phyloP scores from a whole-genome alignment of 2,113 vertebrate species.

The Nycticryphes semicollaris region DNA sequence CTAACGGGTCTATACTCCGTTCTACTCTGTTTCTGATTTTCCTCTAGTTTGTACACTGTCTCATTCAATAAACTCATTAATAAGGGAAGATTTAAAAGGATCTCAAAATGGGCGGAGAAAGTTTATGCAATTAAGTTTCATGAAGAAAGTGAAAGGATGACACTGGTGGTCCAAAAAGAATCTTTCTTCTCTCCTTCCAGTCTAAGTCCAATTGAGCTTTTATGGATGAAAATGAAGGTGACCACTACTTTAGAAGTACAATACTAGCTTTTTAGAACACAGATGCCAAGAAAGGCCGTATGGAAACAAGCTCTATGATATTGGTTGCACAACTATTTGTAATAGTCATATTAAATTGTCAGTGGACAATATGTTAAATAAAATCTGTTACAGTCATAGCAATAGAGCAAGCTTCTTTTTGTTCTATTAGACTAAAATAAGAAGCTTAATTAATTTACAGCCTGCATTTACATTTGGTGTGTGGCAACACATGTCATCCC shows the following conservation, averaged over 20 bases:
- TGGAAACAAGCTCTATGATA: not conserved
- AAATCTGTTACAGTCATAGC: not conserved
- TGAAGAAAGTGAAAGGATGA: not conserved
- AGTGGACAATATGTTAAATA: not conserved
- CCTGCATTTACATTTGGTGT: not conserved
- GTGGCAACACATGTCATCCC: not conserved
- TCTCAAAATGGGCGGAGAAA: not conserved
- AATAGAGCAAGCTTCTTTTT: not conserved
- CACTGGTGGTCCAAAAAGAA: not conserved
- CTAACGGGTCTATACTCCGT: not conserved
- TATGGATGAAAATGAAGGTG: not conserved
- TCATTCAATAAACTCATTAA: not conserved
- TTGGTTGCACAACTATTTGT: not conserved
- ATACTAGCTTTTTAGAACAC: not conserved
- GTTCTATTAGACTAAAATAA: not conserved
- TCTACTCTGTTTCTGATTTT: not conserved
- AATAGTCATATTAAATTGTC: not conserved
- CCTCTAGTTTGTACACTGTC: not conserved
- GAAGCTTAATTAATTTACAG: not conserved
- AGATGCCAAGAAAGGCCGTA: not conserved
- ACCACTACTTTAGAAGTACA: not conserved
- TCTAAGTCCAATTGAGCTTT: not conserved
- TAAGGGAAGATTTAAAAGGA: not conserved
- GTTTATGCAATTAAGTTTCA: not conserved
- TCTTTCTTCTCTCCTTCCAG: not conserved